Conservation (phyloP, 1,140 invertebrate species). For the Druon quercuslanigerum region DNA sequence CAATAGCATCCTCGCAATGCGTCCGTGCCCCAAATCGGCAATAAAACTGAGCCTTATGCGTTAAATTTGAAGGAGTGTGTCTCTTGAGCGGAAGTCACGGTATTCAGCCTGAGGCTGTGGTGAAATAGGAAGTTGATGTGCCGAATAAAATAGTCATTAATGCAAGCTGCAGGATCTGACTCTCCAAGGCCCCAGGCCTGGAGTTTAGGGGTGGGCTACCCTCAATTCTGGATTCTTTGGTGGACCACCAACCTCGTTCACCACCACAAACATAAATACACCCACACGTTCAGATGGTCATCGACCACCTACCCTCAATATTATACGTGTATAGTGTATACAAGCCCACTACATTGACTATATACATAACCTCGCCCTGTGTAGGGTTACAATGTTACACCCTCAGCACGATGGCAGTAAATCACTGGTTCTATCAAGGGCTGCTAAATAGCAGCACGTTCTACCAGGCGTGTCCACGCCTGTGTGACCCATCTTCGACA, state of each 20-base stretch:
- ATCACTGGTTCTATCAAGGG: constrained; percentile 67
- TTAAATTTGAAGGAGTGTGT: constrained; percentile 19
- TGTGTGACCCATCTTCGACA: constrained; percentile 50
- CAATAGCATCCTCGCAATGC: too few species aligned
- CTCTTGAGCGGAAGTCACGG: constrained; percentile 15
- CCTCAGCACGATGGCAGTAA: constrained; percentile 58
- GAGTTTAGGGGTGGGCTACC: constrained; percentile 57
- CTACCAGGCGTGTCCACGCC: constrained; percentile 54
- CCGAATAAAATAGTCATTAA: constrained; percentile 60
- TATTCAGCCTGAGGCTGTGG: neutral
- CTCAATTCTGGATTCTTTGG: constrained; percentile 51
- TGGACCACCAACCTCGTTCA: constrained; percentile 60
- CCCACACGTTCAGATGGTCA: constrained; percentile 35
- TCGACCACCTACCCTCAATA: constrained; percentile 48
- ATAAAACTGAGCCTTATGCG: neutral
- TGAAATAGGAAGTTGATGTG: constrained; percentile 23
- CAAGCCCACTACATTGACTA: constrained; percentile 51
- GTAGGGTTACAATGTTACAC: constrained; percentile 15
- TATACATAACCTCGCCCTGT: constrained; percentile 41
- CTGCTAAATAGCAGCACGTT: constrained; percentile 70
- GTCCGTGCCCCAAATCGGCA: neutral
- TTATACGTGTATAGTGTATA: constrained; percentile 55
- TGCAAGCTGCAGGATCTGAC: constrained; percentile 53
- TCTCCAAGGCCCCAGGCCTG: neutral
- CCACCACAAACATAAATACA: constrained; percentile 56